Conservation (phyloP, 2,888 invertebrate species). For the Anarsia innoxiella region DNA sequence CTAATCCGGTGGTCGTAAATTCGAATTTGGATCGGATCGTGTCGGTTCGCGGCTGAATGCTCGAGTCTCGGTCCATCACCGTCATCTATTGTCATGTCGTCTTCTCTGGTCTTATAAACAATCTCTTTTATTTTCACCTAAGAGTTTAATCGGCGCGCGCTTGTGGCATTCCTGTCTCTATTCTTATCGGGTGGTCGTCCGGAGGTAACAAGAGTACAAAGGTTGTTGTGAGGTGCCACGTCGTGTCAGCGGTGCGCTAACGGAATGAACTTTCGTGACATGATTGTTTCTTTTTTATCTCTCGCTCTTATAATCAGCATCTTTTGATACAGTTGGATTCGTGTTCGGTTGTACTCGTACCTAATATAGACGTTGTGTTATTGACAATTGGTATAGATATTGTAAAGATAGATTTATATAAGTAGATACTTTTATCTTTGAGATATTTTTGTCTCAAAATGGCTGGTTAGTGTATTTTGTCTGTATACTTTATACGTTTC, state of each 20-base stretch:
- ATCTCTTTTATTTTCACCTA: slow-evolving; percentile 73
- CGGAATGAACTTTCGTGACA: slow-evolving; percentile 48
- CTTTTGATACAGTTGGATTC: slow-evolving; percentile 15
- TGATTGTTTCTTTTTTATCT: slow-evolving; percentile 37
- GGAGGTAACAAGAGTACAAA: slow-evolving; percentile 65
- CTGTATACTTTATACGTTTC: no score
- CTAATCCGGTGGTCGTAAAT: slow-evolving; percentile 61
- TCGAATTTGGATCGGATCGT: slow-evolving; percentile 51
- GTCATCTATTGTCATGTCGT: slow-evolving; percentile 71
- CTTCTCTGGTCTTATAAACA: slow-evolving; percentile 71
- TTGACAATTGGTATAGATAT: no score
- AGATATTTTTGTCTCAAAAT: no score
- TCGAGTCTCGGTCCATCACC: slow-evolving; percentile 59
- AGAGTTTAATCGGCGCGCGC: slow-evolving; percentile 68
- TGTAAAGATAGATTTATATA: neutral
- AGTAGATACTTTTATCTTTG: no score
- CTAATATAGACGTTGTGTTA: slow-evolving; percentile 6
- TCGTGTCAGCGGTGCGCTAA: slow-evolving; percentile 53
- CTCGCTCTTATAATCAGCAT: slow-evolving; percentile 13
- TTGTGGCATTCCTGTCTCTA: slow-evolving; percentile 63
- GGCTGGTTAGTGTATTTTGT: no score
- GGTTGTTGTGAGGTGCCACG: slow-evolving; percentile 67
- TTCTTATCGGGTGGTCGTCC: slow-evolving; percentile 70
- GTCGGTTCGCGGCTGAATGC: slow-evolving; percentile 29
- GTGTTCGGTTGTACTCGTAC: slow-evolving; percentile 9